Percentiles rank a stretch among this genome's conserved stretches.
Conservation (phyloP, 1,140 invertebrate species). For the Stenopsyche tienmushanensis region DNA sequence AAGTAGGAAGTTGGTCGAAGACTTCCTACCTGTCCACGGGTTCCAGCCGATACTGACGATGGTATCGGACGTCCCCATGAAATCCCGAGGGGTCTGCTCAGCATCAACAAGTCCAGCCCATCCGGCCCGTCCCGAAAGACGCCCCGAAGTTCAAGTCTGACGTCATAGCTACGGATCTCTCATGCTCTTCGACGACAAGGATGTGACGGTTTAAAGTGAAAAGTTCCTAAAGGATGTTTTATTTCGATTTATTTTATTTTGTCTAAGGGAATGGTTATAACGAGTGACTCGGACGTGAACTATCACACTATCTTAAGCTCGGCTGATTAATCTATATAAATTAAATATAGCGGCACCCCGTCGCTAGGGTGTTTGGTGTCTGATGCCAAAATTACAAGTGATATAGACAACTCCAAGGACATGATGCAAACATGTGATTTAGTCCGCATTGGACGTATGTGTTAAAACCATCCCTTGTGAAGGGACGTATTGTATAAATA, state of each 20-base stretch:
- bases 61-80: slow-evolving; percentile 46
- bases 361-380: slow-evolving; percentile 8
- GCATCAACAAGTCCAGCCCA: slow-evolving; percentile 38
- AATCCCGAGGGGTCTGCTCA: slow-evolving; percentile 45
- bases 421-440: slow-evolving; percentile 11
- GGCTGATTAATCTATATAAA: too few relatives aligned
- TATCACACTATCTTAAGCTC: too few relatives aligned
- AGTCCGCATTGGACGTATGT: slow-evolving; percentile 10
- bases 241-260: slow-evolving; percentile 33
- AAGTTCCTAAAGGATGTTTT: slow-evolving; percentile 42
- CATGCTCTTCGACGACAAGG: slow-evolving; percentile 45
- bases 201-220: slow-evolving; percentile 41
- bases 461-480: slow-evolving; percentile 15
- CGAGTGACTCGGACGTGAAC: too few relatives aligned
- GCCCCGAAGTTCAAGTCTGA: slow-evolving; percentile 61
- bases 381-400: slow-evolving; percentile 16
- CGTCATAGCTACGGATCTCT: slow-evolving; percentile 60
- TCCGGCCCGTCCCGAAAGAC: slow-evolving; percentile 40
- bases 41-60: slow-evolving; percentile 61
- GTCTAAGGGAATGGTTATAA: slow-evolving; percentile 9
- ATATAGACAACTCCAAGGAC: slow-evolving; percentile 4
- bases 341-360: background rate
- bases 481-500: slow-evolving; percentile 8
- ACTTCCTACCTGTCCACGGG: slow-evolving; percentile 56
- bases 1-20: slow-evolving; percentile 60